A percentile compares a stretch with the other conserved stretches of the same genome.
These are phyloP conservation scores for Theropithecus gelada DNA, from an alignment of 2,113 vertebrate species.

Conservation along the genomic window DNA sequence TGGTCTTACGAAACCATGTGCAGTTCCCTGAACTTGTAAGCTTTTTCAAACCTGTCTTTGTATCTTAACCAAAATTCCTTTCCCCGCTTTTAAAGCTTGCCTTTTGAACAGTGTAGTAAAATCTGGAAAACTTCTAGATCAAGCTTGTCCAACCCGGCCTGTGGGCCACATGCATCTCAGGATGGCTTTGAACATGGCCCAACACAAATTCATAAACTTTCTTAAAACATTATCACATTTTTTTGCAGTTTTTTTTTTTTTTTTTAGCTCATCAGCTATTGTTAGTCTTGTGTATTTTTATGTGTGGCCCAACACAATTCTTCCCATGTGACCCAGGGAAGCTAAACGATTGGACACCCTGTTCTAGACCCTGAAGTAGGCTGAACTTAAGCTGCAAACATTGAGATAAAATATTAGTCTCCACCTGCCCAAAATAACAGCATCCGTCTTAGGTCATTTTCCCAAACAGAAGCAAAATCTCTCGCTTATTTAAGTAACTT, in stretches of 20 bases:
- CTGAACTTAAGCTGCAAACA: background rate
- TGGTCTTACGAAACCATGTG: background rate
- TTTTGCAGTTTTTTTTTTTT: no score
- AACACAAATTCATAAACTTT: no score
- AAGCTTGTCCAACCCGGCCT: no score
- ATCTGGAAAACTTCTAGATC: background rate
- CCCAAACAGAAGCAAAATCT: background rate
- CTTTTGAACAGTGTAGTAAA: background rate
- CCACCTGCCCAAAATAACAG: background rate
- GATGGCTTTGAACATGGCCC: no score
- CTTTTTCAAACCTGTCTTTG: background rate
- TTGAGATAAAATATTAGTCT: background rate
- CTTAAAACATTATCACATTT: no score
- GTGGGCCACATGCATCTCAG: no score
- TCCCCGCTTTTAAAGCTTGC: background rate
- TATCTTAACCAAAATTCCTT: background rate
- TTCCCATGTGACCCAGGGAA: no score
- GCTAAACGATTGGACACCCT: no score
- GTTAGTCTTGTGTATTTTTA: no score
- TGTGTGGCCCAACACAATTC: no score
- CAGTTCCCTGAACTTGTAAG: background rate
- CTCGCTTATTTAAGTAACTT: conserved; percentile 27
- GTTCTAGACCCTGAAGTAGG: background rate
- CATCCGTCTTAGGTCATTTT: background rate
- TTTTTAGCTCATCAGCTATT: no score